Conservation (phyloP, 2,113 vertebrate genomes). For the Cyphotilapia sp. region DNA sequence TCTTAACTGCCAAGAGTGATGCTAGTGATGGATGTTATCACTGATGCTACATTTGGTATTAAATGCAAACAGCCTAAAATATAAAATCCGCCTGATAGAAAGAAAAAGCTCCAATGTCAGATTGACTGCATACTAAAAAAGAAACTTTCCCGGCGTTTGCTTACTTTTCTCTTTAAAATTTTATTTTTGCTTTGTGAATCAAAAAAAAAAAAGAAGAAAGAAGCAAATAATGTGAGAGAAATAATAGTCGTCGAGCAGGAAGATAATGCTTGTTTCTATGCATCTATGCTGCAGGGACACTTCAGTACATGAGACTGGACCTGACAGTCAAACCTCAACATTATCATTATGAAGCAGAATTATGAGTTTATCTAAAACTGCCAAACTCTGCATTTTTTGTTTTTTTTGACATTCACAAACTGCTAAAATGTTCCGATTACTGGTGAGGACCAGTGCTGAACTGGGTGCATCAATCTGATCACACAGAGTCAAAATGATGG, state of each 20-base stretch:
- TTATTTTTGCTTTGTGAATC: not conserved
- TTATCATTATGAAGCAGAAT: not conserved
- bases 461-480: not conserved
- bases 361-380: not conserved
- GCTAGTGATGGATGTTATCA: not conserved
- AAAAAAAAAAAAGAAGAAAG: not conserved
- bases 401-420: not conserved
- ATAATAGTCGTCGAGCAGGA: not conserved
- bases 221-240: not conserved
- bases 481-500: not conserved
- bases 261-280: not conserved
- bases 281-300: not conserved
- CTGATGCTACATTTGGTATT: not conserved
- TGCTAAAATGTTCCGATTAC: not conserved
- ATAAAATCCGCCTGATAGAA: not conserved
- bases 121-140: accelerated
- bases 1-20: conserved; percentile 8
- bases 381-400: not conserved
- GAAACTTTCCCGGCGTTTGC: accelerated
- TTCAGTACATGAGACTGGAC: not conserved
- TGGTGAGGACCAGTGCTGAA: not conserved
- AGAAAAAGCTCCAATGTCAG: not conserved
- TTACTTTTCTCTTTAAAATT: not conserved
- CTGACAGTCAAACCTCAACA: not conserved
- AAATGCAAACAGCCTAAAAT: not conserved